These are phyloP conservation scores for Phaethornis superciliosus DNA, from an alignment of 2,113 vertebrate species.

Conservation along the genomic window DNA sequence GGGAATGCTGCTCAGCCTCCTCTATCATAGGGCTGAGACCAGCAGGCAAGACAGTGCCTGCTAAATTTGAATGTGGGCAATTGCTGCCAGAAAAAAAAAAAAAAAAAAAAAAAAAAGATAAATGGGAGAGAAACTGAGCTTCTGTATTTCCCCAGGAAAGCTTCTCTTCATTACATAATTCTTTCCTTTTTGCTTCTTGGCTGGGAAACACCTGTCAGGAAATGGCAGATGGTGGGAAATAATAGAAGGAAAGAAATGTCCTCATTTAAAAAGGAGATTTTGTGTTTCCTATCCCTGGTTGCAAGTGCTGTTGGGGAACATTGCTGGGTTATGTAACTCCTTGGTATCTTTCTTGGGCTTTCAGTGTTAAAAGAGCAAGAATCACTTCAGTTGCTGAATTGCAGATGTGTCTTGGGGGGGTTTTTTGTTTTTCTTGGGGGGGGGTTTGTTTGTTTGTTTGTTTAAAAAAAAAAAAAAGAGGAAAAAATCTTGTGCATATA, in stretches of 20 bases:
- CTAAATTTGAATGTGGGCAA: not conserved
- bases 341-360: not conserved
- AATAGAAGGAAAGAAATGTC: slow-evolving; percentile 42
- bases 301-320: slow-evolving; percentile 7
- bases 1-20: not conserved
- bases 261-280: slow-evolving; percentile 47
- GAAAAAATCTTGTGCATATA: not conserved
- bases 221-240: slow-evolving; percentile 56
- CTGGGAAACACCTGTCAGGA: slow-evolving; percentile 51
- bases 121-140: not conserved
- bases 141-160: not conserved
- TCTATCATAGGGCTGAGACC: not conserved
- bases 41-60: not conserved
- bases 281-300: slow-evolving; percentile 34
- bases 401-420: not conserved
- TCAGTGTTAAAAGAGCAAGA: slow-evolving; percentile 28
- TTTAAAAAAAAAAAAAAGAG: too few species aligned
- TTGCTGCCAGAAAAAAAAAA: not conserved
- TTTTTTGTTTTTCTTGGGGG: too few species aligned
- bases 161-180: slow-evolving; percentile 54
- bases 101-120: not conserved
- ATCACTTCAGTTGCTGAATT: not conserved
- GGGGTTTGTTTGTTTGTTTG: too few species aligned
- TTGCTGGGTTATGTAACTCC: slow-evolving; percentile 30
- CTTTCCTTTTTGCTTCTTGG: slow-evolving; percentile 41